Conservation (phyloP, 2,113 vertebrate species). For the Tupaia tana region DNA sequence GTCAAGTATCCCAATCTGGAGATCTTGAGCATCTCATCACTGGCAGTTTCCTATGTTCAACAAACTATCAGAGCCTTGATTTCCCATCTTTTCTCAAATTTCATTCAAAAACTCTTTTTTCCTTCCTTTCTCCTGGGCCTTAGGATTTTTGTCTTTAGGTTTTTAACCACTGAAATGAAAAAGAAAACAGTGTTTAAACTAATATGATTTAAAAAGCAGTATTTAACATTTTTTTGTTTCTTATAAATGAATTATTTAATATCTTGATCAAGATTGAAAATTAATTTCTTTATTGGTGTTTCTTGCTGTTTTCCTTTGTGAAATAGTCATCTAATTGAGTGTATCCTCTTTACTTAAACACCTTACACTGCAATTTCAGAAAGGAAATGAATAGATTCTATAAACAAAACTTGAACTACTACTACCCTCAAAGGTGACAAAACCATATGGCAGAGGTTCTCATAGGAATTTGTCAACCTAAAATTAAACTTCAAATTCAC, state of each 20-base stretch:
- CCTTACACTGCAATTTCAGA: neutral
- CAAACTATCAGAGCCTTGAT: neutral
- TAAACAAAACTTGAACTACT: neutral
- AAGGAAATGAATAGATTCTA: neutral
- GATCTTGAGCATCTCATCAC: neutral
- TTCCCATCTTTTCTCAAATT: neutral
- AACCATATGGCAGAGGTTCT: neutral
- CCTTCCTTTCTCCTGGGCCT: neutral
- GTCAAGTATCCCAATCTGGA: neutral
- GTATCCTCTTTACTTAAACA: neutral
- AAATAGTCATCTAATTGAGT: neutral
- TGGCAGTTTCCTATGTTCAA: neutral
- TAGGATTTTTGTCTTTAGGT: neutral
- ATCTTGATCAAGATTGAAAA: neutral
- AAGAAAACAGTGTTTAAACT: neutral
- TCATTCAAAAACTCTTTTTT: neutral
- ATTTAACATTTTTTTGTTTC: neutral
- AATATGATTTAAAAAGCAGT: neutral
- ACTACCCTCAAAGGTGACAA: neutral
- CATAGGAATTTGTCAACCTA: neutral
- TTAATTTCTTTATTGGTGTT: neutral
- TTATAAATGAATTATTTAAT: constrained; percentile 12
- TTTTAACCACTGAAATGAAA: neutral
- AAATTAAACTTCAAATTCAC: neutral
- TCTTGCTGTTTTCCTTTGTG: neutral